These are phyloP conservation scores for Drosophila demipolita DNA, from an alignment of 2,888 invertebrate genomes.

Conservation along the genomic window DNA sequence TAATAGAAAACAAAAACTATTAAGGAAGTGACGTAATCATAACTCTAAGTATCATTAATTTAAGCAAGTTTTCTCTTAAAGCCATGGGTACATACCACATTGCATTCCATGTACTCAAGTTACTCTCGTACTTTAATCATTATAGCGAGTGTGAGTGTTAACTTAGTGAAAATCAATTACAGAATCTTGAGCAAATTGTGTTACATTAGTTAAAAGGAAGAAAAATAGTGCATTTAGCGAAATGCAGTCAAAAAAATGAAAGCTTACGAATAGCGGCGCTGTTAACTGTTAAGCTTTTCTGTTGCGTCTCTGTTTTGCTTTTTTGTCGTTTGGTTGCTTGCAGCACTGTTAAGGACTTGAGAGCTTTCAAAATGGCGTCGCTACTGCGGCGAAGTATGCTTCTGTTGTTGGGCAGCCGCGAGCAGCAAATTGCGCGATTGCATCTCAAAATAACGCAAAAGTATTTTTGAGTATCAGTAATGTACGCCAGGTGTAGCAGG, in stretches of 20 bases:
- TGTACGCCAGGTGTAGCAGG: constrained; percentile 81
- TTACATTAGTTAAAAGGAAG: constrained; percentile 55
- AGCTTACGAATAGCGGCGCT: constrained; percentile 37
- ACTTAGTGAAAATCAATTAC: constrained; percentile 54
- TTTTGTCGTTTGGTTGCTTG: background rate
- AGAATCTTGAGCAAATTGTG: constrained; percentile 75
- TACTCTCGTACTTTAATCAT: constrained; percentile 34
- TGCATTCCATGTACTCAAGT: constrained; percentile 29
- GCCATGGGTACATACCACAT: constrained; percentile 16
- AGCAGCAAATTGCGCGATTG: constrained; percentile 76
- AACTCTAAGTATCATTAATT: constrained; percentile 46
- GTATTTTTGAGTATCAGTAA: constrained; percentile 85
- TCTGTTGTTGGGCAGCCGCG: constrained; percentile 64
- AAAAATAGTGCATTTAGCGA: constrained; percentile 37
- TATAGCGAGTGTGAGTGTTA: constrained; percentile 17
- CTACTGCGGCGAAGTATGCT: constrained; percentile 36
- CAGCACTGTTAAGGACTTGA: constrained; percentile 22
- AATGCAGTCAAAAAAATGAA: constrained; percentile 45
- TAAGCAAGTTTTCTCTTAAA: constrained; percentile 43
- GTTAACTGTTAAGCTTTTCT: constrained; percentile 42
- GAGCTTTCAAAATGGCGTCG: constrained; percentile 73
- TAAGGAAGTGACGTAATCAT: constrained; percentile 36
- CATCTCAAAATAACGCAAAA: constrained; percentile 83
- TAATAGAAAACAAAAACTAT: constrained; percentile 54
- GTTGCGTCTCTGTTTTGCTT: background rate